These are phyloP conservation scores for Muschampia plurimacula DNA, from an alignment of 2,888 invertebrate genomes.

Conservation along the genomic window DNA sequence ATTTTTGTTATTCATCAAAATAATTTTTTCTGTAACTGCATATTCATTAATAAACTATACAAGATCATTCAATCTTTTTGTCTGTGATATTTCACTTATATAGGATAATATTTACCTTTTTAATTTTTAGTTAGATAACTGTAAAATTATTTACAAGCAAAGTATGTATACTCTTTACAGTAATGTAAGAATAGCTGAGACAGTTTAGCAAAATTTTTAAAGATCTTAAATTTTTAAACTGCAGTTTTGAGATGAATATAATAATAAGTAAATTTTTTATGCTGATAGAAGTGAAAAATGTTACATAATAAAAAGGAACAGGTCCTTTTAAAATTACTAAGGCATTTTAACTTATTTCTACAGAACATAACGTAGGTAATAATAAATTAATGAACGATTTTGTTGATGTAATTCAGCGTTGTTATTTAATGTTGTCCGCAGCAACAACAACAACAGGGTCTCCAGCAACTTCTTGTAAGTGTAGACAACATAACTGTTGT, in stretches of 20 bases:
- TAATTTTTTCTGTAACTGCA: constrained; percentile 21
- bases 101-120: too few relatives aligned
- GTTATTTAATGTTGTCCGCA: constrained; percentile 82
- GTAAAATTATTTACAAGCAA: neutral
- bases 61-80: constrained; percentile 25
- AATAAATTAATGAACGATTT: constrained; percentile 2
- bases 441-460: constrained; percentile 97
- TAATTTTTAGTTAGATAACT: neutral
- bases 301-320: neutral
- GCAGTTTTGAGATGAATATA: too few relatives aligned
- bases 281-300: neutral
- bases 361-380: neutral
- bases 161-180: neutral
- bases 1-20: constrained; percentile 27
- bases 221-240: too few relatives aligned
- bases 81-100: neutral
- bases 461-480: constrained; percentile 97
- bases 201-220: too few relatives aligned
- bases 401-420: constrained; percentile 46
- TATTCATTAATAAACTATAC: constrained; percentile 22
- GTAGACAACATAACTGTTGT: constrained; percentile 59
- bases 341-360: neutral
- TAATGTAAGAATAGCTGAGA: too few relatives aligned
- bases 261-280: too few relatives aligned
- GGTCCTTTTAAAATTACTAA: neutral